Conservation (phyloP, 2,888 invertebrate genomes). For the Drosophila greeni region DNA sequence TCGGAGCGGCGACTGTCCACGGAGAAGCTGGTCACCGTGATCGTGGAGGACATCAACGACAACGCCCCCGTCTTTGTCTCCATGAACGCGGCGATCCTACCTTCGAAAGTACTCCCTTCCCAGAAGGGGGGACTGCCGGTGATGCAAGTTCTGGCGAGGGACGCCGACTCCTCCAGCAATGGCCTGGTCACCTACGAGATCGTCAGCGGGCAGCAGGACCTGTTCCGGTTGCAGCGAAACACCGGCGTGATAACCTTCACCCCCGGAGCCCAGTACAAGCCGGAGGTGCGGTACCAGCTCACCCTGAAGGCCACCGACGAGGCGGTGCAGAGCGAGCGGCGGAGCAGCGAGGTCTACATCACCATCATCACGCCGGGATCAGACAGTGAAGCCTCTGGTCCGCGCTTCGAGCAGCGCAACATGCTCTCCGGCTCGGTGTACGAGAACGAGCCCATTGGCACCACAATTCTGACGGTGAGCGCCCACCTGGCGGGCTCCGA, state of each 20-base stretch:
- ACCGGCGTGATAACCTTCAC: constrained; percentile 86
- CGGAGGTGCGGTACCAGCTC: constrained; percentile 88
- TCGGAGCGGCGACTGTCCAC: constrained; percentile 87
- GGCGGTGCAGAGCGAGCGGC: constrained; percentile 91
- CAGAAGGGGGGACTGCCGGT: constrained; percentile 83
- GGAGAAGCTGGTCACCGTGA: constrained; percentile 94
- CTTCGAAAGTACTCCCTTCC: constrained; percentile 79
- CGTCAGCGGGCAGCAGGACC: constrained; percentile 86
- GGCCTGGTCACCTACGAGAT: constrained; percentile 95
- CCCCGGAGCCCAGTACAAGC: constrained; percentile 80
- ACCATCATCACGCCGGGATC: constrained; percentile 86
- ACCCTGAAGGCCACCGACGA: constrained; percentile 94
- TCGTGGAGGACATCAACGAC: constrained; percentile 95
- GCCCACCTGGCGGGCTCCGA: constrained; percentile 84
- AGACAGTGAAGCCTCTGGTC: constrained; percentile 73
- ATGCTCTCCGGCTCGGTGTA: constrained; percentile 87
- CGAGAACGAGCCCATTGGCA: constrained; percentile 93
- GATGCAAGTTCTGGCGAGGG: constrained; percentile 89
- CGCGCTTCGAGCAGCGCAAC: constrained; percentile 82
- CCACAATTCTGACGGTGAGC: constrained; percentile 89
- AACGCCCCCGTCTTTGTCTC: constrained; percentile 94
- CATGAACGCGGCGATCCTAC: constrained; percentile 93
- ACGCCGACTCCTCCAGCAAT: constrained; percentile 94
- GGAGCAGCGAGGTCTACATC: constrained; percentile 91
- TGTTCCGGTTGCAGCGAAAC: constrained; percentile 89